Percentiles rank a stretch among this genome's conserved stretches.
phyloP scores from a whole-genome alignment of 2,113 vertebrate species.

The Ahaetulla prasina region DNA sequence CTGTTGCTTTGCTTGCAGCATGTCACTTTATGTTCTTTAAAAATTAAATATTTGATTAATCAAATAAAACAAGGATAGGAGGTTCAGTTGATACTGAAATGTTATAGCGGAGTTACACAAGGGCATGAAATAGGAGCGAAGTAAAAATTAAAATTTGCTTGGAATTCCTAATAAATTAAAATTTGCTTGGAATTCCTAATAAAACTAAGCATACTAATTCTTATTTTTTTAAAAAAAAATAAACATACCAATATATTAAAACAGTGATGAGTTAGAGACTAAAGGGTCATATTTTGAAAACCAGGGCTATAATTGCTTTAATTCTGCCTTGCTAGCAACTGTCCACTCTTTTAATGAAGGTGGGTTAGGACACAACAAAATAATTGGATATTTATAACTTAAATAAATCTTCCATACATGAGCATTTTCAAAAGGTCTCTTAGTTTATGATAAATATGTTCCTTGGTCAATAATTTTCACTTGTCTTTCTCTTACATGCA shows the following conservation, averaged over 20 bases:
- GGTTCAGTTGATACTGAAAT: neutral
- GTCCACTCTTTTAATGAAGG: neutral
- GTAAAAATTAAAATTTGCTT: neutral
- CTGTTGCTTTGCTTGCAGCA: neutral
- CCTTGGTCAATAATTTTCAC: slow-evolving; percentile 9
- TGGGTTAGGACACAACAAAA: neutral
- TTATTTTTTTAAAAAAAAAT: too few species aligned
- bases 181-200: neutral
- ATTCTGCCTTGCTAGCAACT: neutral
- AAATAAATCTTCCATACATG: neutral
- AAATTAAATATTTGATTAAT: neutral
- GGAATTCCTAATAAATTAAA: neutral
- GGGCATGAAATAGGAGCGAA: neutral
- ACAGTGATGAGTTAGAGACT: neutral
- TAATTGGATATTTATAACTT: neutral
- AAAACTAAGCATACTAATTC: neutral
- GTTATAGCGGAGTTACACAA: neutral
- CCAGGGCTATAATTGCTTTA: neutral
- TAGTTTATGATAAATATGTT: neutral
- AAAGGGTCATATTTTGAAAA: neutral
- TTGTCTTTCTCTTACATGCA: neutral
- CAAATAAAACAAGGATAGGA: neutral
- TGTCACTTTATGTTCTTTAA: neutral
- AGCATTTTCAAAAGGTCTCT: neutral
- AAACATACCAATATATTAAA: neutral